Percentiles rank a stretch among this genome's conserved stretches.
Conservation (phyloP, 2,888 invertebrate species). For the Scaptomyza tumidula region DNA sequence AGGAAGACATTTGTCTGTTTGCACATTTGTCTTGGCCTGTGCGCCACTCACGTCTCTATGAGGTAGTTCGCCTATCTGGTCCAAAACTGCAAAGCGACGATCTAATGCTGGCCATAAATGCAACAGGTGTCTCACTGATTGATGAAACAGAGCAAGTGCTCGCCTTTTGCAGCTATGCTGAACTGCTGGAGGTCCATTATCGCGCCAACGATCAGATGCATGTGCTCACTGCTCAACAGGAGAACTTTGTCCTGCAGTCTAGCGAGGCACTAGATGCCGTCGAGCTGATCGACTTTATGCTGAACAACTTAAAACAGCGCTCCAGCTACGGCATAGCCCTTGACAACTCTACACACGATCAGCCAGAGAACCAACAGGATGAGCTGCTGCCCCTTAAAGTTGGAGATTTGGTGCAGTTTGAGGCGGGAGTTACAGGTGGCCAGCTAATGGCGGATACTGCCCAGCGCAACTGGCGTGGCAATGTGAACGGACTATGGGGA, state of each 20-base stretch:
- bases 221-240: constrained; percentile 92
- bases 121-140: constrained; percentile 96
- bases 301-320: constrained; percentile 93
- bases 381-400: constrained; percentile 82
- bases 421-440: constrained; percentile 90
- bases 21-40: constrained; percentile 97
- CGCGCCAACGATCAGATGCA: constrained; percentile 88
- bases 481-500: constrained; percentile 89
- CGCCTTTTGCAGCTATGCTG: constrained; percentile 93
- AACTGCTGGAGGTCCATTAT: constrained; percentile 90
- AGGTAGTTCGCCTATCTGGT: constrained; percentile 92
- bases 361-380: constrained; percentile 83
- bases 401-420: constrained; percentile 93
- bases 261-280: constrained; percentile 94
- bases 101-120: constrained; percentile 96
- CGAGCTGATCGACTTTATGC: constrained; percentile 92
- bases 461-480: constrained; percentile 89
- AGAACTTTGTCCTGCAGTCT: constrained; percentile 96
- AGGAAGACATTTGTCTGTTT: constrained; percentile 95
- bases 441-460: constrained; percentile 86
- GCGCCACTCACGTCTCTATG: constrained; percentile 96
- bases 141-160: constrained; percentile 96
- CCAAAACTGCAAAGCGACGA: constrained; percentile 88
- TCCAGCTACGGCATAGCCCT: constrained; percentile 93
- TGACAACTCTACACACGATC: constrained; percentile 83